These are phyloP conservation scores for Brenthis daphne DNA, from an alignment of 2,888 invertebrate genomes.

Conservation along the genomic window DNA sequence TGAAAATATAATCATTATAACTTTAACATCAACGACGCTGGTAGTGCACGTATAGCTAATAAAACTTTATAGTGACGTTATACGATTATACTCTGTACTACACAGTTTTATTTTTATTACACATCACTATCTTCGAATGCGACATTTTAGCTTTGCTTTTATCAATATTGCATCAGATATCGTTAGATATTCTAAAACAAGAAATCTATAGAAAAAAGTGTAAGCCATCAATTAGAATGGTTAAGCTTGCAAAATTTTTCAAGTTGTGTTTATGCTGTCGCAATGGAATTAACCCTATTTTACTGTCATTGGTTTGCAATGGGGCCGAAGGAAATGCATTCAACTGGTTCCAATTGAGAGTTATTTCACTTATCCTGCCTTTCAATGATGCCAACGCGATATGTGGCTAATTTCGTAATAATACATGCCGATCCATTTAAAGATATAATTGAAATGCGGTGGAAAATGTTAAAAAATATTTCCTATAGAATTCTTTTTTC, in stretches of 20 bases:
- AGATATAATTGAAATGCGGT: constrained; percentile 21
- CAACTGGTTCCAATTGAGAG: constrained; percentile 47
- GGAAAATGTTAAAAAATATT: constrained; percentile 17
- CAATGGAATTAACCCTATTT: constrained; percentile 30
- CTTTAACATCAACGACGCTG: too few species aligned
- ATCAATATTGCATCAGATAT: too few species aligned
- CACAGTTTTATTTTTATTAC: too few species aligned
- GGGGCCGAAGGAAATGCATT: constrained; percentile 48
- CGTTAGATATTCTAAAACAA: too few species aligned
- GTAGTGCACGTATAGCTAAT: too few species aligned
- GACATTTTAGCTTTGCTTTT: too few species aligned
- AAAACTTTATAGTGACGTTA: too few species aligned
- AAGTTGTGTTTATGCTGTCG: background rate
- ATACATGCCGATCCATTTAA: constrained; percentile 30
- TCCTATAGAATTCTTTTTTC: constrained; percentile 13
- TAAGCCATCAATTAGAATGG: too few species aligned
- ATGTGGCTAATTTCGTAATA: constrained; percentile 35
- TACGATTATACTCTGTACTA: too few species aligned
- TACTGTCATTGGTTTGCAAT: constrained; percentile 42
- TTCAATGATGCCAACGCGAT: constrained; percentile 43
- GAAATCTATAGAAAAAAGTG: too few species aligned
- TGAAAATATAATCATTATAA: too few species aligned
- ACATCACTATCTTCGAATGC: too few species aligned
- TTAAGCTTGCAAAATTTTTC: background rate
- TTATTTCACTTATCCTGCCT: constrained; percentile 48